phyloP scores from a whole-genome alignment of 2,113 vertebrate species.

The Sterrhoptilus dennistouni region DNA sequence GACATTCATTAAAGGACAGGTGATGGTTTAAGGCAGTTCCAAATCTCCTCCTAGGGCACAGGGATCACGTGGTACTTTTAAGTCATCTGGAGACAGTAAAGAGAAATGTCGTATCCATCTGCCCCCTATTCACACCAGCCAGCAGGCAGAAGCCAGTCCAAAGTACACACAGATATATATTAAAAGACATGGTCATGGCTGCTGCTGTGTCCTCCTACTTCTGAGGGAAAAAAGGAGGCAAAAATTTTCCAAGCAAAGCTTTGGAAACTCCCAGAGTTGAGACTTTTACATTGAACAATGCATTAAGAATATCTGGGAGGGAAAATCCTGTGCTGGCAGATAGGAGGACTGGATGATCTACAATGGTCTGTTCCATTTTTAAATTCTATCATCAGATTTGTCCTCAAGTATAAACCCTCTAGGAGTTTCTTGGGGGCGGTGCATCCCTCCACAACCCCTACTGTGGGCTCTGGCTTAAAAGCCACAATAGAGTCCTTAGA shows the following conservation, averaged over 20 bases:
- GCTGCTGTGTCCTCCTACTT: slow-evolving; percentile 48
- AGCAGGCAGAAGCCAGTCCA: slow-evolving; percentile 53
- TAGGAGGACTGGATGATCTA: slow-evolving; percentile 48
- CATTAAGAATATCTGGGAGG: slow-evolving; percentile 61
- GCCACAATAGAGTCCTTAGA: slow-evolving; percentile 72
- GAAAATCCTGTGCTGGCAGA: slow-evolving; percentile 45
- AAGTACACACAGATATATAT: slow-evolving; percentile 33
- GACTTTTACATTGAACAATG: slow-evolving; percentile 59
- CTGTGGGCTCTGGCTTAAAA: slow-evolving; percentile 67
- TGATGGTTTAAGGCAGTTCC: slow-evolving; percentile 32
- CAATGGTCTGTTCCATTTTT: slow-evolving; percentile 63
- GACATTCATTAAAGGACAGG: background rate
- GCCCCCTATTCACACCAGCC: slow-evolving; percentile 54
- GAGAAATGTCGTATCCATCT: slow-evolving; percentile 28
- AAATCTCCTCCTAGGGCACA: slow-evolving; percentile 26
- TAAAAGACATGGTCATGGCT: slow-evolving; percentile 49
- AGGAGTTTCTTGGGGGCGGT: slow-evolving; percentile 58
- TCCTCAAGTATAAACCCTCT: slow-evolving; percentile 63
- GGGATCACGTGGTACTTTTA: slow-evolving; percentile 25
- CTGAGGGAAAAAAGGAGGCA: slow-evolving; percentile 45
- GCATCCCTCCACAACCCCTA: slow-evolving; percentile 63
- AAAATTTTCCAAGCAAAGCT: slow-evolving; percentile 42
- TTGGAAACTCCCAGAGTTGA: slow-evolving; percentile 55
- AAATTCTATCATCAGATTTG: slow-evolving; percentile 58
- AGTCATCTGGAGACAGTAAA: slow-evolving; percentile 39